Percentiles rank a stretch among this genome's conserved stretches.
Evolutionary conservation across 1,140 invertebrate genomes (phyloP).

Genomic region (Triops longicaudatus): DNA sequence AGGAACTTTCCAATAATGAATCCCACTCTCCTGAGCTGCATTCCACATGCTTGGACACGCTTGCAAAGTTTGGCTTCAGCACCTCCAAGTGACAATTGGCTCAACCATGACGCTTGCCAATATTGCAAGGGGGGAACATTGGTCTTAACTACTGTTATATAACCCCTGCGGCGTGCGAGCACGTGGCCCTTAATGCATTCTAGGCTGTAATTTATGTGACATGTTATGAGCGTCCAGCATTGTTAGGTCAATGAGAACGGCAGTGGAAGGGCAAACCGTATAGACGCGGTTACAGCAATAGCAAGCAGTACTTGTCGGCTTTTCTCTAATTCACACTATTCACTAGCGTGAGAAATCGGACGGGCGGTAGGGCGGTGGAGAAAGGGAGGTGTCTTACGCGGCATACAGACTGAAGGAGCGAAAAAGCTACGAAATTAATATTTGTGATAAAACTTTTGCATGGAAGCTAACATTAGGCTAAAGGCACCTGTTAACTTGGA

Average conservation of each 20-base stretch:
- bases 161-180: neutral
- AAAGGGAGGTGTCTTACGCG: too few relatives aligned
- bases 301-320: neutral
- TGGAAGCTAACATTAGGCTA: neutral
- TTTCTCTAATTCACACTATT: neutral
- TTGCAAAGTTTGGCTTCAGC: neutral
- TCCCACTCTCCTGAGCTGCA: neutral
- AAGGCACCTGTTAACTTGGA: neutral
- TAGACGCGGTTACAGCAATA: neutral
- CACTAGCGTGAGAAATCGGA: neutral
- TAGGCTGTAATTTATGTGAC: neutral
- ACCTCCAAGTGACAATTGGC: neutral
- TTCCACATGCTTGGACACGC: neutral
- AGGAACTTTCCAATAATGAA: too few relatives aligned
- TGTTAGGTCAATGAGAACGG: neutral
- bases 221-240: conserved; percentile 6
- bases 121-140: neutral
- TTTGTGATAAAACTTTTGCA: neutral
- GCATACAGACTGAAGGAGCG: neutral
- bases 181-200: neutral
- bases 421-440: neutral
- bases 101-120: neutral
- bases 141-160: neutral
- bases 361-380: neutral
- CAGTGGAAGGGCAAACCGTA: neutral